Conservation (phyloP, 1,140 invertebrate species). For the Solen grandis region DNA sequence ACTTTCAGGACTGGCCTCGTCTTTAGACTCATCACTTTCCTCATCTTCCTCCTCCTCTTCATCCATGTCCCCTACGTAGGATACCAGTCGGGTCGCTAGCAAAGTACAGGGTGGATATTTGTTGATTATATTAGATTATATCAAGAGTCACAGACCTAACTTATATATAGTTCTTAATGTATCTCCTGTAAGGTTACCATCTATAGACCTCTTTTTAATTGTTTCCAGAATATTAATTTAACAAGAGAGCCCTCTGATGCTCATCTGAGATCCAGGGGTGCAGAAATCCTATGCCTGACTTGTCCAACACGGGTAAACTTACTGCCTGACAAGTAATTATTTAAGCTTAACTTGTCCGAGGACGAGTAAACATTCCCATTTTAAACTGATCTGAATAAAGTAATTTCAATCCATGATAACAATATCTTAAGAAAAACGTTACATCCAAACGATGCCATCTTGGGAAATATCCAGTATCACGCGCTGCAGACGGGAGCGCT, state of each 20-base stretch:
- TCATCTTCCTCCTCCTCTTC: slow-evolving; percentile 65
- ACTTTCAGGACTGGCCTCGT: slow-evolving; percentile 43
- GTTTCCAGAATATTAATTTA: not conserved
- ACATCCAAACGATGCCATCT: too few relatives aligned
- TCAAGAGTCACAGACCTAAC: not conserved
- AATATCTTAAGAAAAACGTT: too few relatives aligned
- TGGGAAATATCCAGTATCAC: too few relatives aligned
- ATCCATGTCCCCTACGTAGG: slow-evolving; percentile 74
- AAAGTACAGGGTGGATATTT: slow-evolving; percentile 5
- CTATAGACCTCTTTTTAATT: not conserved
- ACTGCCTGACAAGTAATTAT: too few relatives aligned
- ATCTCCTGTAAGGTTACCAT: slow-evolving; percentile 55
- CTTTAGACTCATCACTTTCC: slow-evolving; percentile 62
- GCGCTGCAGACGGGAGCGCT: too few relatives aligned
- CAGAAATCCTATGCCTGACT: too few relatives aligned
- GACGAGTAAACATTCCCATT: too few relatives aligned
- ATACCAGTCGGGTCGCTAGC: slow-evolving; percentile 83
- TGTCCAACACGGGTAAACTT: too few relatives aligned
- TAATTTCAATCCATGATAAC: too few relatives aligned
- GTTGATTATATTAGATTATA: not conserved
- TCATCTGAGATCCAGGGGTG: not conserved
- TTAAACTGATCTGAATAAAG: too few relatives aligned
- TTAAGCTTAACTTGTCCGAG: too few relatives aligned
- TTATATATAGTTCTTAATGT: slow-evolving; percentile 48
- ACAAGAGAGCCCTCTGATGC: not conserved